Evolutionary conservation across 2,113 vertebrate species (phyloP).

Genomic region (Globicephala melas): DNA sequence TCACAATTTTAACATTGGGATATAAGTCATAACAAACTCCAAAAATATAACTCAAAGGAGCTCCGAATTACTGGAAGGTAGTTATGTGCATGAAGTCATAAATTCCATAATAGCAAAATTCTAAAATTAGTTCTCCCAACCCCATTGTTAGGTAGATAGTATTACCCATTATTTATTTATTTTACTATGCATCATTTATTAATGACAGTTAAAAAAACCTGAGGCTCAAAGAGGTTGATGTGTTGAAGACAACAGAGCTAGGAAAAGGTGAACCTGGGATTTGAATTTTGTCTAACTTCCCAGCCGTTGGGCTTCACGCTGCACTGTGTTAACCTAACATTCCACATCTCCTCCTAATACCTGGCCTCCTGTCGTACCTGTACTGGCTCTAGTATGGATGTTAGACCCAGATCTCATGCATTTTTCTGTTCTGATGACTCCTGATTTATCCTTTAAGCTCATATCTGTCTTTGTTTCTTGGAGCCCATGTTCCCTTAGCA

Average conservation of each 20-base stretch:
- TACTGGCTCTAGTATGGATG: not conserved
- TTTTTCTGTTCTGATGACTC: not conserved
- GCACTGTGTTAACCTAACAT: fast-evolving
- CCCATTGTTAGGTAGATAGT: not conserved
- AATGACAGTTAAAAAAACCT: not conserved
- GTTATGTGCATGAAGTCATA: not conserved
- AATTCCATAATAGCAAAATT: not conserved
- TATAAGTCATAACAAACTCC: not conserved
- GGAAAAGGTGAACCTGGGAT: not conserved
- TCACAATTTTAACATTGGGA: not conserved
- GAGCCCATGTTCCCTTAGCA: not conserved
- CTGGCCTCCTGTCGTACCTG: fast-evolving
- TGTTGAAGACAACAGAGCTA: not conserved
- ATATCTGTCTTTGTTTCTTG: not conserved
- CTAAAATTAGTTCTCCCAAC: not conserved
- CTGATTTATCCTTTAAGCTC: not conserved
- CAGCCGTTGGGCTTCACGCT: no score
- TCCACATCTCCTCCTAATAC: no score
- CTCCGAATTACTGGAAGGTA: not conserved
- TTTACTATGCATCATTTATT: not conserved
- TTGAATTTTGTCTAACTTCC: not conserved
- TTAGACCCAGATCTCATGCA: not conserved
- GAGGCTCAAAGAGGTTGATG: not conserved
- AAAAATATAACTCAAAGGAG: not conserved
- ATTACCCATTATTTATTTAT: not conserved